These are phyloP conservation scores for Tetranychus piercei DNA, from an alignment of 2,888 invertebrate species.

Conservation along the genomic window DNA sequence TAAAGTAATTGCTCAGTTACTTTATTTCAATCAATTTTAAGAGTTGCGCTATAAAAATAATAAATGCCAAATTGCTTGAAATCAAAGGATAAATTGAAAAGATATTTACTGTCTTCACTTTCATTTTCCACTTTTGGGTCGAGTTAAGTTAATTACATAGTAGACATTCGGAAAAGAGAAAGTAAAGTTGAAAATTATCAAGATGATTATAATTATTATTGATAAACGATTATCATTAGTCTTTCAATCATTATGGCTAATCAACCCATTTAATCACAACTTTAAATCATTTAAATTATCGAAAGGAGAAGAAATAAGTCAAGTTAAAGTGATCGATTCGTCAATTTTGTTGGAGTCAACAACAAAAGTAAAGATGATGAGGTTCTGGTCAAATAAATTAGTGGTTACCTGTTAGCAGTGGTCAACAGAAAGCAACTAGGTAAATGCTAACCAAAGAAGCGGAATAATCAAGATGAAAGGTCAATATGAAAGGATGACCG, in stretches of 20 bases:
- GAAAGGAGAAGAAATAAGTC: not conserved
- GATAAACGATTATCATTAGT: not conserved
- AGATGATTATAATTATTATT: no score
- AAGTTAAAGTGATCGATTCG: not conserved
- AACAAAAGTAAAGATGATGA: not conserved
- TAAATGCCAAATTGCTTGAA: no score
- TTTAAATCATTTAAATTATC: not conserved
- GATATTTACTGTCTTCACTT: no score
- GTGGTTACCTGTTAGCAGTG: not conserved
- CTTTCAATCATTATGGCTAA: not conserved
- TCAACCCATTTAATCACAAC: not conserved
- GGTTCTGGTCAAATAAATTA: not conserved
- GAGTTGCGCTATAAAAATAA: no score
- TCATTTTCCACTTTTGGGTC: no score
- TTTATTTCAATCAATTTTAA: no score
- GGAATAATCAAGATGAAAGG: not conserved
- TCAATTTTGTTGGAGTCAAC: not conserved
- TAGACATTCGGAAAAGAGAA: no score
- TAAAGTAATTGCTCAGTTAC: no score
- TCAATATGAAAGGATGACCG: not conserved
- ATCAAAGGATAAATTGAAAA: no score
- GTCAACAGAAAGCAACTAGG: not conserved
- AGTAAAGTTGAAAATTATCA: no score
- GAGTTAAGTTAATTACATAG: no score
- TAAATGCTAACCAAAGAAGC: not conserved